Evolutionary conservation across 2,888 invertebrate species (phyloP).

Genomic region (Ecdyonurus torrentis): DNA sequence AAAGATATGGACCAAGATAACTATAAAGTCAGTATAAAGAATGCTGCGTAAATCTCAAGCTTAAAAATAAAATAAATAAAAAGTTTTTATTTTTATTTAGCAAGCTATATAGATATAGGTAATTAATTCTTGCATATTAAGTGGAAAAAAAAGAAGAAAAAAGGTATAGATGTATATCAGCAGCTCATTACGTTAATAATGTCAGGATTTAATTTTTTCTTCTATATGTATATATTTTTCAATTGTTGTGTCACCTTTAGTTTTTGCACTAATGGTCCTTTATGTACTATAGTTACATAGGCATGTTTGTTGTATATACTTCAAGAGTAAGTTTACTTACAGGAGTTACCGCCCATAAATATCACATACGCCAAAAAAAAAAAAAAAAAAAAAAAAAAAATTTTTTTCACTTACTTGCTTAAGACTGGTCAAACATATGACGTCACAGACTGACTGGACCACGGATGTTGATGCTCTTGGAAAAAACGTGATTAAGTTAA

Average conservation of each 20-base stretch:
- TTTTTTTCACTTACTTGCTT: too few species aligned
- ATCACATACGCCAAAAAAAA: too few species aligned
- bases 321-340: background rate
- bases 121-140: too few species aligned
- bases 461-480: background rate
- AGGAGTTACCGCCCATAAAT: background rate
- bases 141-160: background rate
- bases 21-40: background rate
- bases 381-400: too few species aligned
- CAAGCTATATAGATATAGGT: too few species aligned
- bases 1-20: background rate
- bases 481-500: too few species aligned
- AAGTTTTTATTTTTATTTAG: background rate
- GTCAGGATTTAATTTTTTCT: too few species aligned
- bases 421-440: too few species aligned
- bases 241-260: background rate
- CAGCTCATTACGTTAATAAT: background rate
- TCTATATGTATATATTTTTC: background rate
- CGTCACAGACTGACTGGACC: background rate
- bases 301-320: too few species aligned
- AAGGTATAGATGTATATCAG: background rate
- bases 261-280: background rate
- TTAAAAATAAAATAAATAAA: background rate
- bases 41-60: background rate
- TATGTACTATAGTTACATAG: too few species aligned